phyloP scores from a whole-genome alignment of 2,888 invertebrate genomes.

The Lottia scabra region DNA sequence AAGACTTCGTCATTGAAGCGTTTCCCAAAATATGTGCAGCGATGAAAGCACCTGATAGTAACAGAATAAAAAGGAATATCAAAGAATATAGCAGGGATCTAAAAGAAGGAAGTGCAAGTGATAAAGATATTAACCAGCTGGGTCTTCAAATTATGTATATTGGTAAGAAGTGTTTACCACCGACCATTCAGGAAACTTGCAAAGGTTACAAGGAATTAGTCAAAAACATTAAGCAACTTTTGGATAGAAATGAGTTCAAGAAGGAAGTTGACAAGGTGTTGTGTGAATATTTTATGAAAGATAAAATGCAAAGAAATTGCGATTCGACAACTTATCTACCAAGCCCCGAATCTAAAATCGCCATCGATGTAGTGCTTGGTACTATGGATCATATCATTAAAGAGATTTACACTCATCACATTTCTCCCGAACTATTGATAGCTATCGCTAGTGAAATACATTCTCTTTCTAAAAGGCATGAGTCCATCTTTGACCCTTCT shows the following conservation, averaged over 20 bases:
- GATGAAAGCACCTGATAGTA: neutral
- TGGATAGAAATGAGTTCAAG: constrained; percentile 6
- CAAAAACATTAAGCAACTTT: neutral
- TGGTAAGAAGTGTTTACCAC: neutral
- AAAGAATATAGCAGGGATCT: neutral
- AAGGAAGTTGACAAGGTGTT: constrained; percentile 12
- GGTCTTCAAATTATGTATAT: neutral
- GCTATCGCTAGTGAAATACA: constrained; percentile 5
- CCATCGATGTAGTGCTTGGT: constrained; percentile 2
- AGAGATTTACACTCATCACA: neutral
- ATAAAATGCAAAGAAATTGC: neutral
- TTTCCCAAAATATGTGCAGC: constrained; percentile 10
- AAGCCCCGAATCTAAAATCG: constrained; percentile 7
- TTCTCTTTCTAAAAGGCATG: neutral
- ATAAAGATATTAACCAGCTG: neutral
- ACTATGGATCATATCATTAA: constrained; percentile 10
- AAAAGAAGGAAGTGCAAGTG: neutral
- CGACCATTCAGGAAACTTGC: neutral
- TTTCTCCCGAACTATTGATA: constrained; percentile 2
- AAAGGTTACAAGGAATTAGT: neutral
- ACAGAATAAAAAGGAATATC: neutral
- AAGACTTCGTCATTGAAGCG: constrained; percentile 9
- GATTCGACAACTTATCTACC: neutral
- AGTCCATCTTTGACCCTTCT: neutral
- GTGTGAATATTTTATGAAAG: constrained; percentile 3